Evolutionary conservation across 1,140 invertebrate species (phyloP), one percentile per base, ranked within the genome.

Genomic region (Sitobion miscanthi): DNA sequence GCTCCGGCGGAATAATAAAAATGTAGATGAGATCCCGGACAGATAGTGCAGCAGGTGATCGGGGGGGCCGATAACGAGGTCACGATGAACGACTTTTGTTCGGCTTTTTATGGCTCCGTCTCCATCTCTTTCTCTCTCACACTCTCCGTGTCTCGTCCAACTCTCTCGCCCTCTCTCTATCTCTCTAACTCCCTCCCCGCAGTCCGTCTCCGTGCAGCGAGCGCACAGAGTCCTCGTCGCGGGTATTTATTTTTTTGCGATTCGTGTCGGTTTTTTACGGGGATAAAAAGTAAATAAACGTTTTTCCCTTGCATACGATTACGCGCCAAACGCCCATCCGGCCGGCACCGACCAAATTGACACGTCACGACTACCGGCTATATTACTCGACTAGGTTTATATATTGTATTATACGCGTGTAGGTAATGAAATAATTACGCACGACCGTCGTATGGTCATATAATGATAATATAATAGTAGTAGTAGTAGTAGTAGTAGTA

Each of bases 361-460:
- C 91, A 86, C 91, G 91, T 93, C 91, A 93, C 91, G 91, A 93
- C 77, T 35, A 77, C 62, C 30, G 7, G 87, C 49, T 35, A 52
- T 49, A 77, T n/a, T 77, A 77, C 62, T 30, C 62, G 20, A n/a
- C 45, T n/a, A 25, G 11, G 25, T 17, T 30, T 42, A 85, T 85
- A 38, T 45, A 86, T n/a, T 77, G 30, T 77, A 52, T 21, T 17
- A 5, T 52, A 52, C 30, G 47, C 45, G 45, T 42, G 38, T n/a
- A 47, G 38, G 91, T 93, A 93, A 93, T 93, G 91, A 93, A 93
- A 93, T 93, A 93, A 93, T 93, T 93, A 93, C 69, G 49, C 91
- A 93, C 91, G 91, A 93, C 82, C 91, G 91, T 86, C 38, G 82
- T 86, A 45, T 17, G 25, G 83, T 47, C 38, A 35, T 69, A 23